Percentiles rank a stretch among this genome's conserved stretches.
phyloP scores from a whole-genome alignment of 1,140 invertebrate species.

The Aphis gossypii region DNA sequence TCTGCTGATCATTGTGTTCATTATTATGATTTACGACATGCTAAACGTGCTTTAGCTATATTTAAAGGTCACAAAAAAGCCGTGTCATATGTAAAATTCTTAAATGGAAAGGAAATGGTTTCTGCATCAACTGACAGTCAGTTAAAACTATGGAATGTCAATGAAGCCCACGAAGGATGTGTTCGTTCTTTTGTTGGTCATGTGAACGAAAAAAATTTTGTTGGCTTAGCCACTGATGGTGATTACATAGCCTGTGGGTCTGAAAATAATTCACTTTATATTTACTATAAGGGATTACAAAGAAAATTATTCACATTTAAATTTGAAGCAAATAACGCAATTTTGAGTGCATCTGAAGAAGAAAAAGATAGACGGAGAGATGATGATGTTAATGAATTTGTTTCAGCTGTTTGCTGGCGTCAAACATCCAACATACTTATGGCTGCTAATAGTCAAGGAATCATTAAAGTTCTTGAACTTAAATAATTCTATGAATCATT shows the following conservation, averaged over 20 bases:
- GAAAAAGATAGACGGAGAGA: constrained; percentile 83
- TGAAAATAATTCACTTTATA: constrained; percentile 92
- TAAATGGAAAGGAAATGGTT: constrained; percentile 88
- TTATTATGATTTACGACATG: constrained; percentile 92
- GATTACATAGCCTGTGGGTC: constrained; percentile 95
- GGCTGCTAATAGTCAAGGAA: constrained; percentile 95
- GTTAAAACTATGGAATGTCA: constrained; percentile 91
- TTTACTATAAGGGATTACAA: constrained; percentile 91
- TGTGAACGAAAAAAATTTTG: constrained; percentile 96
- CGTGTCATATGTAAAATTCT: constrained; percentile 95
- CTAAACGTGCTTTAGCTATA: constrained; percentile 81
- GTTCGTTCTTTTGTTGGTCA: constrained; percentile 90
- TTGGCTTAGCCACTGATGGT: constrained; percentile 93
- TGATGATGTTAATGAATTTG: constrained; percentile 91
- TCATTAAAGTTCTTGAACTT: constrained; percentile 86
- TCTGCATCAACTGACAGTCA: constrained; percentile 96
- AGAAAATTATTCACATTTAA: constrained; percentile 88
- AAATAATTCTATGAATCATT: constrained; percentile 66
- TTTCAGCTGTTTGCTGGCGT: constrained; percentile 95
- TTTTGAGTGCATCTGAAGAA: constrained; percentile 65
- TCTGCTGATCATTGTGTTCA: constrained; percentile 97
- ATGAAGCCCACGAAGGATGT: constrained; percentile 73
- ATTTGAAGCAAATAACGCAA: constrained; percentile 84
- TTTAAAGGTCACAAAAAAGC: constrained; percentile 94
- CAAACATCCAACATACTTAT: constrained; percentile 86